Conservation (phyloP, 2,113 vertebrate genomes). For the Gnathonemus longibarbis region DNA sequence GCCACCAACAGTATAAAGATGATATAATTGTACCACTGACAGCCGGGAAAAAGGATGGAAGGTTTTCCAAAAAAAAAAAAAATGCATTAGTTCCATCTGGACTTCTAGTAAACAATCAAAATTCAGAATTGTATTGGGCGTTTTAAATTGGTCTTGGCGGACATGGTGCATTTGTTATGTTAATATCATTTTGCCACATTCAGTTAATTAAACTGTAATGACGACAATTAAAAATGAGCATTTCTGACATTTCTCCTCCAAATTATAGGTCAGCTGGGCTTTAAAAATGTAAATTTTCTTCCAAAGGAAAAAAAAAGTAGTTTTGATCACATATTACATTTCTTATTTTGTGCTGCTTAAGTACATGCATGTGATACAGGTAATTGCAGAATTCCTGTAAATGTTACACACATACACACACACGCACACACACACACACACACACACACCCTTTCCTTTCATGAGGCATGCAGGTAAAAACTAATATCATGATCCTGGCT, state of each 20-base stretch:
- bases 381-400: neutral
- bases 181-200: conserved; percentile 50
- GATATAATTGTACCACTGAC: conserved; percentile 36
- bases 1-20: conserved; percentile 29
- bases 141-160: conserved; percentile 42
- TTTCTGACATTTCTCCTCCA: conserved; percentile 50
- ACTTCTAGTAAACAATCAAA: conserved; percentile 29
- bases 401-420: neutral
- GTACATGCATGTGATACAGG: neutral
- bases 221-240: conserved; percentile 34
- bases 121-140: conserved; percentile 43
- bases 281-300: conserved; percentile 19
- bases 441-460: neutral
- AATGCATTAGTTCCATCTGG: conserved; percentile 44
- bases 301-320: neutral
- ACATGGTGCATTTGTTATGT: conserved; percentile 42
- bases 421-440: too few relatives aligned
- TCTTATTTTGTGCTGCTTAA: neutral
- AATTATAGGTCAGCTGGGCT: conserved; percentile 43
- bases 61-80: conserved; percentile 22
- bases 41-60: conserved; percentile 11
- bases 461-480: neutral
- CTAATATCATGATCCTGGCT: conserved; percentile 1
- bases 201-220: conserved; percentile 53
- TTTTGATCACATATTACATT: neutral